Base-by-base conservation (phyloP, 2,113 vertebrate genomes). In the Chaetura pelagica region DNA sequence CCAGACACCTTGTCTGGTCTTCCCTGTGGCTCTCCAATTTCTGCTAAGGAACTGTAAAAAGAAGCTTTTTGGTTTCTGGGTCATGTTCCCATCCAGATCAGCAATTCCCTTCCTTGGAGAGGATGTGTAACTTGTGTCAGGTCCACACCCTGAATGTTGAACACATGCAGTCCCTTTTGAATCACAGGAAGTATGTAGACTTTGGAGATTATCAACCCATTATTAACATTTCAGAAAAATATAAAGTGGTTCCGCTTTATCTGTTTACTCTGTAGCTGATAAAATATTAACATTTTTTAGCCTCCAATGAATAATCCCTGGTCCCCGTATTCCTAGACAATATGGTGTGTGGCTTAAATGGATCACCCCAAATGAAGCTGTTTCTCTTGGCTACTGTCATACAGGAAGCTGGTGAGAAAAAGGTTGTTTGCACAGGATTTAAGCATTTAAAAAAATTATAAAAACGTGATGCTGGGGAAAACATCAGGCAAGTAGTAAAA, bases 361-460 rank as follows among this genome's bases (percentile, higher is more conserved):
- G 89, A 91, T 96, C 88, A 93, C 87, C 89, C 91, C 64, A 94
- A 89, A 91, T 58, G 84, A 93, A 96, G 90, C 89, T 96, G 93
- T 98, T 97, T 97, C 96, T 97, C 89, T 97, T 97, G 97, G 97
- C 97, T 89, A 93, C 91, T 96, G 93, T 94, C 80, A 95, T 84
- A 52, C 97, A 97, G 98, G 97, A 98, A 98, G 94, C 95, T 94
- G 75, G 91, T 91, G 93, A 89, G 94, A 95, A 97, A 92, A 97
- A 75, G 64, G 95, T 97, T 98, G 97, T 98, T 98, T 98, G 96
- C 92, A 96, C 97, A 97, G 97, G 96, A 97, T 97, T 97, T 96
- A 91, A 96, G 96, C 95, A 94, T 97, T 97, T 93, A 24, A 76
- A 87, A 95, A 93, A 64, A 4, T 1, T 61, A 94, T 71, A 92